A percentile compares a stretch with the other conserved stretches of the same genome.
Evolutionary conservation across 2,113 vertebrate genomes (phyloP).

Genomic region (Antechinus flavipes): DNA sequence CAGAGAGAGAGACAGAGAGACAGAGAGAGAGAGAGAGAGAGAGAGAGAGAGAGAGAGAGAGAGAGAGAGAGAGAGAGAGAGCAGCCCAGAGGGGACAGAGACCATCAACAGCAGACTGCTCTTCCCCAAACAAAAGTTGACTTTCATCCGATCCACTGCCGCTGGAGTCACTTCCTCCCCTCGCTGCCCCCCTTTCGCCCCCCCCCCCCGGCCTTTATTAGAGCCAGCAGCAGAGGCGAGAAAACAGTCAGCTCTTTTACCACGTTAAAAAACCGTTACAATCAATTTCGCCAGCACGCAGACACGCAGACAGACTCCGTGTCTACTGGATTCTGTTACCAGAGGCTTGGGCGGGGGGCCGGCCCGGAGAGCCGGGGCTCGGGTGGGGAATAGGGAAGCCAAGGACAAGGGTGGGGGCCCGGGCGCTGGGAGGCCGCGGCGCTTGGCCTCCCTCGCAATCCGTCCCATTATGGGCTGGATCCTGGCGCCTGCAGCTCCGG

Average conservation of each 20-base stretch:
- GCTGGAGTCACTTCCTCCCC: slow-evolving; percentile 89
- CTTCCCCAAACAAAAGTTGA: slow-evolving; percentile 81
- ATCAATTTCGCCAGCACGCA: slow-evolving; percentile 92
- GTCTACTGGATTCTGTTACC: slow-evolving; percentile 95
- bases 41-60: slow-evolving; percentile 46
- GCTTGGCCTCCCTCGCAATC: slow-evolving; percentile 75
- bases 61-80: slow-evolving; percentile 58
- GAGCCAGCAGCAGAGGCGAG: slow-evolving; percentile 92
- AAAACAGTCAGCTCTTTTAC: slow-evolving; percentile 95
- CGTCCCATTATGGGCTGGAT: slow-evolving; percentile 88
- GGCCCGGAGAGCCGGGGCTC: not conserved
- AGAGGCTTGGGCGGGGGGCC: slow-evolving; percentile 65
- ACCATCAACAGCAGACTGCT: slow-evolving; percentile 58
- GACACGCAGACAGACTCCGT: slow-evolving; percentile 93
- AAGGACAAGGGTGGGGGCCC: slow-evolving; percentile 36
- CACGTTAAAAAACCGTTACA: slow-evolving; percentile 93
- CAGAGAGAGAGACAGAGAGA: not conserved
- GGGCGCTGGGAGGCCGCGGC: slow-evolving; percentile 70
- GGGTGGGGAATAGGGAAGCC: slow-evolving; percentile 62
- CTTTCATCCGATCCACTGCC: slow-evolving; percentile 89
- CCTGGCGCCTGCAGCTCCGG: slow-evolving; percentile 86
- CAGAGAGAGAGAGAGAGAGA: slow-evolving; percentile 21
- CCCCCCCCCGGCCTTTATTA: slow-evolving; percentile 85
- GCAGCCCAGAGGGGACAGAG: slow-evolving; percentile 62
- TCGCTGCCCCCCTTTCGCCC: not conserved